Evolutionary conservation across 2,797 vertebrate genomes (phyloP).

Genomic region (Xyrichtys novacula): DNA sequence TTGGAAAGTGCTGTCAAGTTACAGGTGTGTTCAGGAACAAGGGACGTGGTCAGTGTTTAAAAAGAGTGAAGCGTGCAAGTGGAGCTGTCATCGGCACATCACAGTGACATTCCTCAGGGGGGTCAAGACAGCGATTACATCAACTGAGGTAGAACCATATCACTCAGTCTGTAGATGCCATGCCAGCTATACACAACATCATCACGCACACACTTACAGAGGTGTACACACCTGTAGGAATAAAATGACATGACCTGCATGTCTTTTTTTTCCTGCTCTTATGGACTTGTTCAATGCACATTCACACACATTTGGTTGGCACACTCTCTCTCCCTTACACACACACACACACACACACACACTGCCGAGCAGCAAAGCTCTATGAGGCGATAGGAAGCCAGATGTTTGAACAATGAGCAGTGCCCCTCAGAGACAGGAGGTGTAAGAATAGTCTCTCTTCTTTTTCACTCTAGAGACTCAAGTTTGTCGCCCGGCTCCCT

Average conservation of each 20-base stretch:
- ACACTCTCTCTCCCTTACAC: neutral
- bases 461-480: constrained; percentile 23
- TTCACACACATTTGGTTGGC: neutral
- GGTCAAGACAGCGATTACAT: neutral
- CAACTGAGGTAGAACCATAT: neutral
- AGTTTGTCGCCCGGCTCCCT: constrained; percentile 33
- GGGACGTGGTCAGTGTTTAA: neutral
- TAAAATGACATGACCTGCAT: neutral
- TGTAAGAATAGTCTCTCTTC: constrained; percentile 38
- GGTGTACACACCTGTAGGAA: neutral
- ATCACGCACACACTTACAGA: neutral
- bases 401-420: constrained; percentile 73
- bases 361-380: constrained; percentile 34
- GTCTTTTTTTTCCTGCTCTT: neutral
- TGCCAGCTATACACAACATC: too few relatives aligned
- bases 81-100: neutral
- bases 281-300: neutral
- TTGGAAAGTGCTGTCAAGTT: neutral
- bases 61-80: neutral
- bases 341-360: constrained; percentile 1
- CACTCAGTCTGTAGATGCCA: neutral
- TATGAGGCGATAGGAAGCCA: constrained; percentile 53
- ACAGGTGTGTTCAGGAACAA: constrained; percentile 5
- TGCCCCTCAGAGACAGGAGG: constrained; percentile 53
- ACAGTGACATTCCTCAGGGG: neutral